Percentiles rank a stretch among this genome's conserved stretches.
Conservation (phyloP, 2,888 invertebrate genomes). For the Rhingia rostrata region DNA sequence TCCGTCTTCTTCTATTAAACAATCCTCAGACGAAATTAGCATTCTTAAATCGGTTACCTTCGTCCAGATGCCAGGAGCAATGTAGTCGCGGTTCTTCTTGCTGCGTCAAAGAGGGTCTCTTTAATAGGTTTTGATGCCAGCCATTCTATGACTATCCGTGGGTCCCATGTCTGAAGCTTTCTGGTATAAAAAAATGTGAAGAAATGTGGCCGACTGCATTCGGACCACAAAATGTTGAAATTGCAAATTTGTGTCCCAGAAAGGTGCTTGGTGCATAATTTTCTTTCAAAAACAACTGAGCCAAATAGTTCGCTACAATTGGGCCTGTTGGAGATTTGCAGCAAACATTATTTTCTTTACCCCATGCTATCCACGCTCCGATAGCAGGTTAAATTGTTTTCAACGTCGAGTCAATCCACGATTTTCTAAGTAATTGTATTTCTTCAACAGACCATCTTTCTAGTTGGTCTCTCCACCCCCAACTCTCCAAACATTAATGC, state of each 20-base stretch:
- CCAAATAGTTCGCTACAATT: constrained; percentile 25
- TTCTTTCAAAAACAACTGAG: too few species aligned
- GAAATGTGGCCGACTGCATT: too few species aligned
- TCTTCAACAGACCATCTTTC: too few species aligned
- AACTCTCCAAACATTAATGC: too few species aligned
- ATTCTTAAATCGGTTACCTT: constrained; percentile 44
- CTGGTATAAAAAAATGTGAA: too few species aligned
- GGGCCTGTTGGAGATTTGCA: constrained; percentile 12
- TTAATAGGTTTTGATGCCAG: too few species aligned
- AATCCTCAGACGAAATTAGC: background rate
- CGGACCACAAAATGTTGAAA: too few species aligned
- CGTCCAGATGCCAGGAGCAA: constrained; percentile 28
- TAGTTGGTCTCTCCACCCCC: too few species aligned
- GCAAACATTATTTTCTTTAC: constrained; percentile 3
- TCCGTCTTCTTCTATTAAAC: constrained; percentile 1
- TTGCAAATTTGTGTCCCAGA: too few species aligned
- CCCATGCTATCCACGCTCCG: constrained; percentile 27
- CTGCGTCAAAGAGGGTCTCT: constrained; percentile 34
- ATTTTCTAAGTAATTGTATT: constrained; percentile 23
- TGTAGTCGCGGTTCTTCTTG: constrained; percentile 28
- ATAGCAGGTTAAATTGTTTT: constrained; percentile 38
- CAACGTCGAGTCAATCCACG: constrained; percentile 21
- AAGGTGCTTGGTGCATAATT: too few species aligned
- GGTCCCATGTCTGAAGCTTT: too few species aligned
- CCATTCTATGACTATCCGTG: too few species aligned